These are phyloP conservation scores for Augochlora pura DNA, from an alignment of 1,140 invertebrate genomes.

Conservation along the genomic window DNA sequence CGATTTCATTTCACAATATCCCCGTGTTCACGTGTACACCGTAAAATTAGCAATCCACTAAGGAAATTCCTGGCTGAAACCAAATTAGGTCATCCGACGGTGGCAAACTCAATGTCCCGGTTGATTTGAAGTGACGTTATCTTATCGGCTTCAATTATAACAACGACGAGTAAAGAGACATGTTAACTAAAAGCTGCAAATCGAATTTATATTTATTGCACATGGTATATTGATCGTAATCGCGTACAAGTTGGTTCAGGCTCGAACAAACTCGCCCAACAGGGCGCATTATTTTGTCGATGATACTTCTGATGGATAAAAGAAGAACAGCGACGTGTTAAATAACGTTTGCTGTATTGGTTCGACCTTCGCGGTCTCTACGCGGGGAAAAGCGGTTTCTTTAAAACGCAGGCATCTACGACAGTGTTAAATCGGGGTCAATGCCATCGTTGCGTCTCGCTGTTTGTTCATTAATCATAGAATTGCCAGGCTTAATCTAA, in stretches of 20 bases:
- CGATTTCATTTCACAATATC: no score
- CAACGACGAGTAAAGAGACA: neutral
- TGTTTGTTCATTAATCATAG: no score
- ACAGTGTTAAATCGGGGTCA: conserved; percentile 25
- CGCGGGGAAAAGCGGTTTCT: conserved; percentile 8
- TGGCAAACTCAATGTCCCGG: neutral
- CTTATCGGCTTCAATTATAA: neutral
- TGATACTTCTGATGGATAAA: neutral
- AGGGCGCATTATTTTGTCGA: no score
- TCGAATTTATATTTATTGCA: no score
- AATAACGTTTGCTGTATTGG: neutral
- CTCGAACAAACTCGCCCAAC: no score
- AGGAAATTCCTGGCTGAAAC: no score
- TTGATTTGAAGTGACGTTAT: neutral
- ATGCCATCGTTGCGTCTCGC: neutral
- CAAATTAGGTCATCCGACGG: neutral
- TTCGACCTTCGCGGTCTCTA: conserved; percentile 38
- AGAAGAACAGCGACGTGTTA: neutral
- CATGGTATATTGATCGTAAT: no score
- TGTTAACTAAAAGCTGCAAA: no score
- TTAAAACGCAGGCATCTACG: neutral
- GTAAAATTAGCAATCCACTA: neutral
- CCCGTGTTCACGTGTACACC: no score
- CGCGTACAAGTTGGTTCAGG: no score
- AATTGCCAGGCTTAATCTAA: no score